Evolutionary conservation across 2,797 vertebrate genomes (phyloP).

Genomic region (Anguilla pacifica): DNA sequence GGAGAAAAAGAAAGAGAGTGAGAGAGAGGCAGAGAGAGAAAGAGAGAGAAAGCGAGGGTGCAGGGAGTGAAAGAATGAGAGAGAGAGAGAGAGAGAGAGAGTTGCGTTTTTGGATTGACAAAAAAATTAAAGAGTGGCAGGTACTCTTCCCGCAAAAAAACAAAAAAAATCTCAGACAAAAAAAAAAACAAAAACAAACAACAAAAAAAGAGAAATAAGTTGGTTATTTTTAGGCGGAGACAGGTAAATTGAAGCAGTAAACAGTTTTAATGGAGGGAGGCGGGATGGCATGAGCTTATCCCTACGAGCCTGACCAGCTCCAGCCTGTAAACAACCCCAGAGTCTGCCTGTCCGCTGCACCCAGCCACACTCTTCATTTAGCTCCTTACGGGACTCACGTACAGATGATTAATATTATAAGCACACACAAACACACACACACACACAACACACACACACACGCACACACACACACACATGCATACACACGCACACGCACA

Average conservation of each 20-base stretch:
- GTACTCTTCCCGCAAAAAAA: neutral
- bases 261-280: constrained; percentile 27
- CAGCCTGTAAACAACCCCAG: constrained; percentile 16
- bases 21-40: no score
- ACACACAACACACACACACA: neutral
- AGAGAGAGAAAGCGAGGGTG: no score
- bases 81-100: neutral
- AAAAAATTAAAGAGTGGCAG: neutral
- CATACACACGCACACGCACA: neutral
- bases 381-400: constrained; percentile 7
- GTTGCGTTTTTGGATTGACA: neutral
- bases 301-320: neutral
- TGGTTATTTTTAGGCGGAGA: constrained; percentile 36
- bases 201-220: constrained; percentile 27
- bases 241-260: constrained; percentile 39
- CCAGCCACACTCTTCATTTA: neutral
- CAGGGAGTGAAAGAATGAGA: no score
- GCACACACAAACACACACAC: neutral
- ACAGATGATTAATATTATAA: neutral
- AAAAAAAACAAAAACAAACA: constrained; percentile 1
- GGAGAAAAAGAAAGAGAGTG: no score
- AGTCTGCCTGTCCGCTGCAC: neutral
- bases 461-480: neutral
- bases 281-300: neutral
- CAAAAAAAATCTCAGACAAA: neutral